Evolutionary conservation across 92 coral and sea anemone genomes (phyloP).

Genomic region (Scolanthus callimorphus): DNA sequence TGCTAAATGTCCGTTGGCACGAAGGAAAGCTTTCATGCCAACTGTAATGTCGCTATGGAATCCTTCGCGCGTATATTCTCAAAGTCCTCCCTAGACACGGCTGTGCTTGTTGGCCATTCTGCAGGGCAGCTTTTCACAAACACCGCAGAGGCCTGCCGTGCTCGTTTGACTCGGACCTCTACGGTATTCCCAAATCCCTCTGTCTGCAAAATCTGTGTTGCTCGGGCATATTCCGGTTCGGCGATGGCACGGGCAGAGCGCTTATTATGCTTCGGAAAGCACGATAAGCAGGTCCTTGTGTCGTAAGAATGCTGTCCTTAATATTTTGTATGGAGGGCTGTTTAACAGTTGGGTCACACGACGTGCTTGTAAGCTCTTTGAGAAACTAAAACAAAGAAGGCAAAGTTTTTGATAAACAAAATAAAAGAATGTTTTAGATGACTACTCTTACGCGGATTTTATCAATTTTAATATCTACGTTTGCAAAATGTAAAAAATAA

Average conservation of each 20-base stretch:
- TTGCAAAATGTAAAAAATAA: too few species aligned
- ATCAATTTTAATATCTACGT: too few species aligned
- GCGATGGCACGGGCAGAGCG: not conserved
- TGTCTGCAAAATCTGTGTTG: not conserved
- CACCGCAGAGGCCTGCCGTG: slow-evolving; percentile 13
- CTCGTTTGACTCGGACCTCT: slow-evolving; percentile 20
- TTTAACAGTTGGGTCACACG: too few species aligned
- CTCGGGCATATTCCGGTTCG: not conserved
- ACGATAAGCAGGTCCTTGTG: too few species aligned
- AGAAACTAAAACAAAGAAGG: too few species aligned
- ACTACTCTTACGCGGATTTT: too few species aligned
- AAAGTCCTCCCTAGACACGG: slow-evolving; percentile 6
- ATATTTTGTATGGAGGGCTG: too few species aligned
- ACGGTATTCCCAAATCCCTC: slow-evolving; percentile 37
- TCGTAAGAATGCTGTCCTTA: too few species aligned
- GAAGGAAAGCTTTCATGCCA: slow-evolving; percentile 15
- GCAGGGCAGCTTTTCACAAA: slow-evolving; percentile 20
- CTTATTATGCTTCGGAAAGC: not conserved
- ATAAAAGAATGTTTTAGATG: too few species aligned
- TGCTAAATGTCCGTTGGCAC: slow-evolving; percentile 12
- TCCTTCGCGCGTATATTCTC: slow-evolving; percentile 12
- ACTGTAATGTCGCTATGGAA: slow-evolving; percentile 26
- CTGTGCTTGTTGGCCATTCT: slow-evolving; percentile 4
- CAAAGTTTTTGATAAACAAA: too few species aligned
- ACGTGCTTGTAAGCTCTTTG: too few species aligned